Evolutionary conservation across 2,797 vertebrate species (phyloP).

Genomic region (Rhyacichthys aspro): DNA sequence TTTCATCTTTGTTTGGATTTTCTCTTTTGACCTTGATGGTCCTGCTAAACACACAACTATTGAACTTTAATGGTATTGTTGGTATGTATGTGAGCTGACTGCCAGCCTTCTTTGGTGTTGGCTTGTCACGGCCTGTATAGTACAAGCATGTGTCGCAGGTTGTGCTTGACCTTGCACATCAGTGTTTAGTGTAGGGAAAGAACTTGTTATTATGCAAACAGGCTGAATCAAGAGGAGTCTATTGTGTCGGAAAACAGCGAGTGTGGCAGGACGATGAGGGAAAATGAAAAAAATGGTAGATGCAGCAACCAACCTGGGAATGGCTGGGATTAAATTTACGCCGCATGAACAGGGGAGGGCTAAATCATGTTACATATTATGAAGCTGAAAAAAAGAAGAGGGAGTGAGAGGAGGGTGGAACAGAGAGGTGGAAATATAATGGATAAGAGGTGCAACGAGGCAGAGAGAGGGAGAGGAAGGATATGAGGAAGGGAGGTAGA

Average conservation of each 20-base stretch:
- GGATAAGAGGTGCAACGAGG: constrained; percentile 71
- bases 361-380: constrained; percentile 79
- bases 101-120: constrained; percentile 43
- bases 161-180: constrained; percentile 66
- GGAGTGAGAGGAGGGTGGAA: constrained; percentile 39
- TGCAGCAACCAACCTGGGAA: constrained; percentile 68
- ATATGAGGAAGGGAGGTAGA: constrained; percentile 26
- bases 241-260: constrained; percentile 59
- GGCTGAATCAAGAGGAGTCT: constrained; percentile 56
- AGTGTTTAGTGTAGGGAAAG: constrained; percentile 52
- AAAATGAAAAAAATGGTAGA: constrained; percentile 52
- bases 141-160: constrained; percentile 48
- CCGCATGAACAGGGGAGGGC: constrained; percentile 75
- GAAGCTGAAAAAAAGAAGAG: constrained; percentile 54
- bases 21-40: constrained; percentile 62
- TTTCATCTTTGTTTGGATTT: constrained; percentile 59
- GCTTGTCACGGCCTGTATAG: constrained; percentile 43
- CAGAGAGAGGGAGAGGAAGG: constrained; percentile 43
- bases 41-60: constrained; percentile 42
- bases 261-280: constrained; percentile 42
- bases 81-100: constrained; percentile 25
- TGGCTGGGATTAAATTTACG: constrained; percentile 75
- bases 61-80: constrained; percentile 36
- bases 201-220: constrained; percentile 67
- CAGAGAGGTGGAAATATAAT: constrained; percentile 67